These are phyloP conservation scores for Rissa tridactyla DNA, from an alignment of 2,113 vertebrate genomes.

Conservation along the genomic window DNA sequence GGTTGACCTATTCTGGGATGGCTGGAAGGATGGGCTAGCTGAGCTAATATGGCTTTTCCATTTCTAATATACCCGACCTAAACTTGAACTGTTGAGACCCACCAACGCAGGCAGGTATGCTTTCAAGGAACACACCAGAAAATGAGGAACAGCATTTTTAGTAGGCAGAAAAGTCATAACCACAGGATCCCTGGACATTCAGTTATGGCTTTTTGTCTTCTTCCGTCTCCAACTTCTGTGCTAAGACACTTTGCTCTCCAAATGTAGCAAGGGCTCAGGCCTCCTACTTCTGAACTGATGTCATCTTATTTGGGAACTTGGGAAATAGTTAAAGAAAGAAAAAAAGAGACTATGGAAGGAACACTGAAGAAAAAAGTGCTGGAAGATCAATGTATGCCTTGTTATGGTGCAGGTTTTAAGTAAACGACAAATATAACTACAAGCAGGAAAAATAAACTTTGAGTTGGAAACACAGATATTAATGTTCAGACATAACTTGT, in stretches of 20 bases:
- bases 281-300: conserved; percentile 2
- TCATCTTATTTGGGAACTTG: background rate
- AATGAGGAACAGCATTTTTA: conserved; percentile 32
- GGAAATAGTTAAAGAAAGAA: background rate
- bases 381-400: background rate
- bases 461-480: background rate
- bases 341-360: background rate
- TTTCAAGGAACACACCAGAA: conserved; percentile 47
- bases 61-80: conserved; percentile 20
- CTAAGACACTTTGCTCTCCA: conserved; percentile 31
- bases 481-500: background rate
- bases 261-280: background rate
- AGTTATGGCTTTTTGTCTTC: conserved; percentile 53
- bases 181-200: conserved; percentile 51
- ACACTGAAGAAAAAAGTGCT: background rate
- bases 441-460: background rate
- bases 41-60: conserved; percentile 36
- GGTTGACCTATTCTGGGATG: background rate
- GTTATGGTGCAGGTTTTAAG: background rate
- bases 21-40: background rate
- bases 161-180: conserved; percentile 41
- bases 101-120: background rate
- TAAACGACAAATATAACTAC: background rate
- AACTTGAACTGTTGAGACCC: background rate
- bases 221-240: conserved; percentile 43